A percentile compares a stretch with the other conserved stretches of the same genome.
Conservation (phyloP, 2,888 invertebrate species). For the Phortica okadai region DNA sequence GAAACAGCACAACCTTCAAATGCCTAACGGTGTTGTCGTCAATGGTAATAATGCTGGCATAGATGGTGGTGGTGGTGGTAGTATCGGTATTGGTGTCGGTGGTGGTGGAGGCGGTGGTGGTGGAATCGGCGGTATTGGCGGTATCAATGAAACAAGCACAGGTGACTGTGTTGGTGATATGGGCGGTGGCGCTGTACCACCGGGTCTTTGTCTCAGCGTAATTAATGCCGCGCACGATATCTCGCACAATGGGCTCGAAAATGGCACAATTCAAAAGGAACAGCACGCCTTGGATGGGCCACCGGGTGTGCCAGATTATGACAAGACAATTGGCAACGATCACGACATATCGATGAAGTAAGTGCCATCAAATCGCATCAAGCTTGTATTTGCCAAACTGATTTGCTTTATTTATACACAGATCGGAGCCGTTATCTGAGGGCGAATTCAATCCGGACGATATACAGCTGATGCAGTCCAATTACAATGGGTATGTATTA, state of each 20-base stretch:
- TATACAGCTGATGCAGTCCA: conserved; percentile 74
- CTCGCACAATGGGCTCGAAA: conserved; percentile 42
- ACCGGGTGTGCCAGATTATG: conserved; percentile 54
- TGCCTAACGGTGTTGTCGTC: neutral
- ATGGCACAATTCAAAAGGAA: conserved; percentile 46
- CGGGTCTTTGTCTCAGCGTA: conserved; percentile 41
- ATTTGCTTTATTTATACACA: conserved; percentile 40
- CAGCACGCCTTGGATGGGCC: conserved; percentile 45
- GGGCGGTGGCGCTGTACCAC: conserved; percentile 19
- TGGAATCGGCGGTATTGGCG: neutral
- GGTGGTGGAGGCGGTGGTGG: neutral
- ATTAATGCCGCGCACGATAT: neutral
- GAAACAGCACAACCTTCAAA: neutral
- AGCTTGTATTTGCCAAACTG: neutral
- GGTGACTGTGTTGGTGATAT: neutral
- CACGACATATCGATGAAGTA: conserved; percentile 73
- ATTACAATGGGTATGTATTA: conserved; percentile 72
- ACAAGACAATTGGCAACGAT: conserved; percentile 69
- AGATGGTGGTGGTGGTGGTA: neutral
- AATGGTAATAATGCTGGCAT: neutral
- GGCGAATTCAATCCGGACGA: conserved; percentile 75
- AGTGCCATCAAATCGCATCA: conserved; percentile 43
- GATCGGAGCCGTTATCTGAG: conserved; percentile 74
- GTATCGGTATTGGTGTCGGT: neutral
- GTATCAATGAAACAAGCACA: neutral